Percentiles rank a stretch among this genome's conserved stretches.
Conservation (phyloP, 2,888 invertebrate genomes). For the Cryptosula pallasiana region DNA sequence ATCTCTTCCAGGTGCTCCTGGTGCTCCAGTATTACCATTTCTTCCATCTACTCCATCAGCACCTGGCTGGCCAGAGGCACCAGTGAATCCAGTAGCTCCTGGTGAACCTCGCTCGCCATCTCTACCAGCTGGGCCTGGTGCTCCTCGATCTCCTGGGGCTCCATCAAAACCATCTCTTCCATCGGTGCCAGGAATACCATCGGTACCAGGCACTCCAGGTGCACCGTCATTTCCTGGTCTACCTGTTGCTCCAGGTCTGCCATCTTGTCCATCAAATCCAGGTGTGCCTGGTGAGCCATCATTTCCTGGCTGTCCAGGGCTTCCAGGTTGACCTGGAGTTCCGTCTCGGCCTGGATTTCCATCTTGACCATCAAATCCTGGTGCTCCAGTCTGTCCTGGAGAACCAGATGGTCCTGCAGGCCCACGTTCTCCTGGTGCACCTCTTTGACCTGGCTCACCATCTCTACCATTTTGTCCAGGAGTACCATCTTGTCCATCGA, state of each 20-base stretch:
- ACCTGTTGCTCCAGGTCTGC: background rate
- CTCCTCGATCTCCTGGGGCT: conserved; percentile 20
- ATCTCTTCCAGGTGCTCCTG: conserved; percentile 23
- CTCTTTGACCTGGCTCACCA: conserved; percentile 1
- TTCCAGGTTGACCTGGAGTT: background rate
- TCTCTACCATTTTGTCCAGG: background rate
- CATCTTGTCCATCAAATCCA: background rate
- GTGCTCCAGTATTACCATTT: conserved; percentile 4
- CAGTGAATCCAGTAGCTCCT: background rate
- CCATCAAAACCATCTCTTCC: conserved; percentile 14
- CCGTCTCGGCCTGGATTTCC: conserved; percentile 21
- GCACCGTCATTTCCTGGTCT: conserved; percentile 27
- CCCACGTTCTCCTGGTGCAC: background rate
- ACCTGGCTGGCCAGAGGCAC: background rate
- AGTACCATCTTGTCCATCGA: conserved; percentile 10
- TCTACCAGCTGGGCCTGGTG: conserved; percentile 5
- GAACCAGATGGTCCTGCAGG: background rate
- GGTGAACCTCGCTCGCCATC: conserved; percentile 13
- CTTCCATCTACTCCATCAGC: background rate
- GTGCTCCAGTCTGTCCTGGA: background rate
- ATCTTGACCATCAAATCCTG: conserved; percentile 12
- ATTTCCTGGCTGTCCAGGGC: background rate
- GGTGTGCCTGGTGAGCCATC: background rate
- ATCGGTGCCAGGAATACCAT: background rate
- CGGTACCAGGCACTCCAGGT: conserved; percentile 24